Evolutionary conservation across 2,113 vertebrate genomes (phyloP).

Genomic region (Artemisiospiza belli): DNA sequence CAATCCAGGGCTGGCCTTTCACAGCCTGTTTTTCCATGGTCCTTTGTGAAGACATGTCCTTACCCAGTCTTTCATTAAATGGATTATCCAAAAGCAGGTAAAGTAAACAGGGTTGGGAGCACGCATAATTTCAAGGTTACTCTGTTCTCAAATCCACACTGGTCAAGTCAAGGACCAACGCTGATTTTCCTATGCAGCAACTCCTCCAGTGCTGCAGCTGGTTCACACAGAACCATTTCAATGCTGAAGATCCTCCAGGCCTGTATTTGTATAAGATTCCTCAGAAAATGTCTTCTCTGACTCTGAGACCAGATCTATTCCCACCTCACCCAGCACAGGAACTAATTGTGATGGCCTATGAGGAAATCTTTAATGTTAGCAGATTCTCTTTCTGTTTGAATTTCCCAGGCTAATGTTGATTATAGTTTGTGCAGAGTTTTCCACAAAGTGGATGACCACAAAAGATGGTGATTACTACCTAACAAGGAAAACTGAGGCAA

Average conservation of each 20-base stretch:
- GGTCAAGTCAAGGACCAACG: neutral
- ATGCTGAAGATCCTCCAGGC: neutral
- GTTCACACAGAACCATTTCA: neutral
- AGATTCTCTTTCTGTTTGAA: neutral
- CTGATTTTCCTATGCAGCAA: neutral
- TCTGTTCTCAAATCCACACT: neutral
- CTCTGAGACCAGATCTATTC: neutral
- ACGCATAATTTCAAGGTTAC: neutral
- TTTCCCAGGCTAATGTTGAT: neutral
- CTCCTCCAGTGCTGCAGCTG: neutral
- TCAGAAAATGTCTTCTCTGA: neutral
- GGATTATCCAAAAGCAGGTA: neutral
- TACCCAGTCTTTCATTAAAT: neutral
- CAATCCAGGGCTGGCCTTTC: neutral
- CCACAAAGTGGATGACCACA: neutral
- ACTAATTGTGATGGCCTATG: neutral
- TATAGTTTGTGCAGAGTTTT: neutral
- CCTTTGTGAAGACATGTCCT: neutral
- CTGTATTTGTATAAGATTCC: neutral
- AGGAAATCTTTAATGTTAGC: neutral
- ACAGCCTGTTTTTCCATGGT: neutral
- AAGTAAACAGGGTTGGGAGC: neutral
- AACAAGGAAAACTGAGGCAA: neutral
- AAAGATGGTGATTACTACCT: neutral
- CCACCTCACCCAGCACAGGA: neutral